phyloP scores from a whole-genome alignment of 2,888 invertebrate genomes.

The Volucella zonaria region DNA sequence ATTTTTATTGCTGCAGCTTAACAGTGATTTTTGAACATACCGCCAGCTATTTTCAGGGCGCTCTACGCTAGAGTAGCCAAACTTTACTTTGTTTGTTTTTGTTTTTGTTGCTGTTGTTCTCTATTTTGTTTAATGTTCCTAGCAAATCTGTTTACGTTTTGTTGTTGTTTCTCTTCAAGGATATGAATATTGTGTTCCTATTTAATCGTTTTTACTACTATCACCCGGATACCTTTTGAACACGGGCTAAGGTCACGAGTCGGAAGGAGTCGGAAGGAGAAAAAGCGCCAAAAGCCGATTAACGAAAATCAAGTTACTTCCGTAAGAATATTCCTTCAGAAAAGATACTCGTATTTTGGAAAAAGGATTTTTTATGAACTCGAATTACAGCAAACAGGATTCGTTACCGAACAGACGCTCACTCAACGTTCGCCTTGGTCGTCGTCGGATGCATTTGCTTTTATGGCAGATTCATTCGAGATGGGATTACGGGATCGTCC shows the following conservation, averaged over 20 bases:
- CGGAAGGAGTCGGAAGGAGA: background rate
- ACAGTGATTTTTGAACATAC: conserved; percentile 36
- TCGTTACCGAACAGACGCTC: background rate
- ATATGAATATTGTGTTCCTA: background rate
- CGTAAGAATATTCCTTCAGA: background rate
- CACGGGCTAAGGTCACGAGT: no score
- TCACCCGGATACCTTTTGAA: no score
- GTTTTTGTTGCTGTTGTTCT: background rate
- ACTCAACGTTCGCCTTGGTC: background rate
- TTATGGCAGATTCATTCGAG: background rate
- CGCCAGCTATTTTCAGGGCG: background rate
- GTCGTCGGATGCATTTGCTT: conserved; percentile 13
- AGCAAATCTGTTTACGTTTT: conserved; percentile 41
- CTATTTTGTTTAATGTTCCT: conserved; percentile 29
- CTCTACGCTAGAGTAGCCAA: background rate
- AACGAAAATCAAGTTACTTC: conserved; percentile 27
- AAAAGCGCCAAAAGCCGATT: conserved; percentile 25
- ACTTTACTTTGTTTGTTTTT: conserved; percentile 15
- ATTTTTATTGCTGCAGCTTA: conserved; percentile 7
- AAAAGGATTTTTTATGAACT: conserved; percentile 9
- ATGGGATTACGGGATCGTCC: no score
- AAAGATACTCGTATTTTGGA: conserved; percentile 24
- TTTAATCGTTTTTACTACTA: no score
- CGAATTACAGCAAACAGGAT: conserved; percentile 22
- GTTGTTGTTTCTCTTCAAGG: background rate